Evolutionary conservation across 1,140 invertebrate genomes (phyloP), one percentile per base, ranked within the genome.

Genomic region (Trichogramma pretiosum): DNA sequence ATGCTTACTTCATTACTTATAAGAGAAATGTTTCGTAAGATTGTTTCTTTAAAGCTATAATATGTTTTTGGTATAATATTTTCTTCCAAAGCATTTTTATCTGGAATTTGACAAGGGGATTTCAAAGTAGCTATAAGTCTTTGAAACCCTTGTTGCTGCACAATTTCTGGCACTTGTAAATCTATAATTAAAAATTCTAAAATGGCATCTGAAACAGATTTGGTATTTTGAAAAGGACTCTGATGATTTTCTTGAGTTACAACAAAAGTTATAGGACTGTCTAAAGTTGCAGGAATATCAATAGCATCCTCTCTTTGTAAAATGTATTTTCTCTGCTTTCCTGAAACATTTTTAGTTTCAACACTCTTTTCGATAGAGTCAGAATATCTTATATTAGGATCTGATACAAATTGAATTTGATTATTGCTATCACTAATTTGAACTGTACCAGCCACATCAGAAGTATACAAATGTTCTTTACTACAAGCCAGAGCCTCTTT

Each of bases 41-140:
- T 62, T 2, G 63, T 56, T 33, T 74, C 68, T 21, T 66, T 64
- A 42, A 65, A 72, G 10, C 59, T 63, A 3, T 74, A 65, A 44
- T 75, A 76, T 16, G 71, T 65, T 50, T 64, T 71, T 23, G 75
- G 75, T 50, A 77, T 67, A 35, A 76, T 67, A 45, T 74, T 73
- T 35, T 73, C 68, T 53, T 74, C 72, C 2, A 76, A 48, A 52
- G 72, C 73, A 38, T 60, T 64, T 56, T 74, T 76, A 35, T 65
- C 69, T 2, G 74, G 75, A 13, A 77, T 75, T 59, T 75, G 73
- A 56, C 74, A 75, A 0, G 74, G 72, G 0, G 74, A 75, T 38
- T 63, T 67, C 1, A 76, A 50, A 0, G 73, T 72, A 1, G 71
- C 72, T 1, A 76, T 62, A 1, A 77, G 53, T 40, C 72, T 64